These are phyloP conservation scores for Atherix ibis DNA, from an alignment of 2,888 invertebrate species.

Conservation along the genomic window DNA sequence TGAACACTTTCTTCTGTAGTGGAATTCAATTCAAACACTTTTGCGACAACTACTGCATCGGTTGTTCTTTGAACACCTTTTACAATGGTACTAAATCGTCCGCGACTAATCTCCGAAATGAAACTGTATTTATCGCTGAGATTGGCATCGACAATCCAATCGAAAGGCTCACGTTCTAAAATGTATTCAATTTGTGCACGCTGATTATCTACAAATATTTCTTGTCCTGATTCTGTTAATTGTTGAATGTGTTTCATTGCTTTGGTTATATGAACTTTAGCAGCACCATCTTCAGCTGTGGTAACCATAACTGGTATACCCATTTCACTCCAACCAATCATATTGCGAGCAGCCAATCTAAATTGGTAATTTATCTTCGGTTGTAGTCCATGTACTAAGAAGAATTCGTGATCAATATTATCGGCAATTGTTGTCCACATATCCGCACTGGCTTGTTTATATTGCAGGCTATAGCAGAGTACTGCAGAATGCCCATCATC, in stretches of 20 bases:
- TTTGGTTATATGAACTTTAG: slow-evolving; percentile 61
- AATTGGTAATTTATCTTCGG: slow-evolving; percentile 76
- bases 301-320: slow-evolving; percentile 66
- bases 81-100: slow-evolving; percentile 71
- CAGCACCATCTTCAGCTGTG: slow-evolving; percentile 49
- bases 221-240: slow-evolving; percentile 66
- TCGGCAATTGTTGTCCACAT: slow-evolving; percentile 76
- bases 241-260: slow-evolving; percentile 75
- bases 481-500: slow-evolving; percentile 83
- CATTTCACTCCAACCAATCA: slow-evolving; percentile 85
- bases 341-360: slow-evolving; percentile 73
- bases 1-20: slow-evolving; percentile 50
- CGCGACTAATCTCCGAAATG: slow-evolving; percentile 71
- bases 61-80: slow-evolving; percentile 63
- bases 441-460: slow-evolving; percentile 53
- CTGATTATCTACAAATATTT: slow-evolving; percentile 46
- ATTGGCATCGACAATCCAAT: slow-evolving; percentile 51
- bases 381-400: slow-evolving; percentile 59
- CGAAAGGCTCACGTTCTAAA: slow-evolving; percentile 55
- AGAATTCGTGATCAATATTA: slow-evolving; percentile 90
- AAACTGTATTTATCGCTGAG: slow-evolving; percentile 66
- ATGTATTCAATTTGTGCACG: slow-evolving; percentile 55
- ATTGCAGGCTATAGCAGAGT: slow-evolving; percentile 78
- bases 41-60: slow-evolving; percentile 66
- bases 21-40: slow-evolving; percentile 55